Percentiles rank a stretch among this genome's conserved stretches.
phyloP scores from a whole-genome alignment of 2,113 vertebrate species.

The Rissa tridactyla region DNA sequence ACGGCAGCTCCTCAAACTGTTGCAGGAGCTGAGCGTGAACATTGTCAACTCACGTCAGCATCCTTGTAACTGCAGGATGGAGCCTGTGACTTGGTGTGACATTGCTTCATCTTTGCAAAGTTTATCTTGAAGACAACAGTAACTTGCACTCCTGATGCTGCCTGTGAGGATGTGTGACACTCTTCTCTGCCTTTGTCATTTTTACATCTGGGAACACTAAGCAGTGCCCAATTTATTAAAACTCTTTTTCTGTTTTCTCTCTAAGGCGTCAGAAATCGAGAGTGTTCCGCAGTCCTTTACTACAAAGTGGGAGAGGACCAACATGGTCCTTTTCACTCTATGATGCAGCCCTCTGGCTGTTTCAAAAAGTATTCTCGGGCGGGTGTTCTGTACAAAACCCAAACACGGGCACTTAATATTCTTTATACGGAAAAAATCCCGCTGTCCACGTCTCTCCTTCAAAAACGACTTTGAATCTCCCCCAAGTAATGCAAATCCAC shows the following conservation, averaged over 20 bases:
- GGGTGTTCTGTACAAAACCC: not conserved
- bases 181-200: not conserved
- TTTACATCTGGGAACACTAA: not conserved
- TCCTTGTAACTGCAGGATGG: not conserved
- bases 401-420: rapidly evolving
- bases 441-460: not conserved
- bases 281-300: rapidly evolving
- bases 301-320: too few species aligned
- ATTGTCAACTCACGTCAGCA: rapidly evolving
- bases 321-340: rapidly evolving
- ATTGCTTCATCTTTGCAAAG: not conserved
- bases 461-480: too few species aligned
- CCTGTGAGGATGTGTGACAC: not conserved
- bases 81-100: not conserved
- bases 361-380: not conserved
- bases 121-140: not conserved
- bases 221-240: not conserved
- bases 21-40: not conserved
- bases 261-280: too few species aligned
- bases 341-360: rapidly evolving
- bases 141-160: not conserved
- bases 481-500: rapidly evolving
- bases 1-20: not conserved
- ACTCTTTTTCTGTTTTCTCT: not conserved
- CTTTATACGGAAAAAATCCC: not conserved